Conservation (phyloP, 2,113 vertebrate species). For the Pipa parva region DNA sequence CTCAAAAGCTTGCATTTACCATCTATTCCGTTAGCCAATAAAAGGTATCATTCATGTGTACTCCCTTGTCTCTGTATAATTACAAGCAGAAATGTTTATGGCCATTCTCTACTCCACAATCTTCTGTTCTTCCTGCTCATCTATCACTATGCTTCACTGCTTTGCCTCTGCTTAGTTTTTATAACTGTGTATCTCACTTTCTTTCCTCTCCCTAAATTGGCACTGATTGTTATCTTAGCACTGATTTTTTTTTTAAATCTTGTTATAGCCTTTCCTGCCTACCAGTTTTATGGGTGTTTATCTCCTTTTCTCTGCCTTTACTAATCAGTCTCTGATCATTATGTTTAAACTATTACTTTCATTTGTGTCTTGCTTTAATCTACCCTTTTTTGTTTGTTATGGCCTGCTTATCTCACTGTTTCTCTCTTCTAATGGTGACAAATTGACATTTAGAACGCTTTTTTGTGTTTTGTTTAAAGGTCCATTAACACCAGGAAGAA, state of each 20-base stretch:
- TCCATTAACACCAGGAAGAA: too few relatives aligned
- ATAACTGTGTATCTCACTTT: background rate
- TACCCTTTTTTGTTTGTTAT: too few relatives aligned
- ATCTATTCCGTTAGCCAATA: too few relatives aligned
- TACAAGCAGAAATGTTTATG: background rate
- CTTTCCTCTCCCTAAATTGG: background rate
- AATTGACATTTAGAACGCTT: background rate
- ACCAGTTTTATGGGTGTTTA: background rate
- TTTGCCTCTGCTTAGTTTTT: background rate
- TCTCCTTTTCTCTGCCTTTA: background rate
- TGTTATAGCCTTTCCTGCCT: background rate
- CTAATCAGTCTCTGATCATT: background rate
- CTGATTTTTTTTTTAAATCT: background rate
- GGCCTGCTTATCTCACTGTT: too few relatives aligned
- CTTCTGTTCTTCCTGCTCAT: background rate
- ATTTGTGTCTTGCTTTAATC: background rate
- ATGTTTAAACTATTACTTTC: too few relatives aligned
- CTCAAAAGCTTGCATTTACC: too few relatives aligned
- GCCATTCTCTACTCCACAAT: background rate
- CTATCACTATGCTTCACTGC: background rate
- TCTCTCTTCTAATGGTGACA: background rate
- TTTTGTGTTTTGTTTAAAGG: background rate
- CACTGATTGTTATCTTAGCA: background rate
- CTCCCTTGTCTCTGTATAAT: too few relatives aligned
- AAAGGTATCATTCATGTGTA: too few relatives aligned